Evolutionary conservation across 2,113 vertebrate species (phyloP).

Genomic region (Edolisoma coerulescens): DNA sequence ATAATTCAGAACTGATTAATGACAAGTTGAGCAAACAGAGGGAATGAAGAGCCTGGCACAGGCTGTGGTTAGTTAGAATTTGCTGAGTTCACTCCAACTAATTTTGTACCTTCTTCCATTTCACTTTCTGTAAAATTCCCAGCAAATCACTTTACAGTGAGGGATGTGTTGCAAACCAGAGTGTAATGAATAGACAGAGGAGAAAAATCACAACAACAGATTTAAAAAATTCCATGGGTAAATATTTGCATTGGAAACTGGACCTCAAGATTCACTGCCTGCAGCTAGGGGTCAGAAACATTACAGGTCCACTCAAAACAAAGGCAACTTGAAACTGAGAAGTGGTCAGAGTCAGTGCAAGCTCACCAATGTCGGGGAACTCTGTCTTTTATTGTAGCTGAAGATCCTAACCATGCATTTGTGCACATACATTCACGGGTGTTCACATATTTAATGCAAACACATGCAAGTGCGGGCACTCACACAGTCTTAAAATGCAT

Average conservation of each 20-base stretch:
- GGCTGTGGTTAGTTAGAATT: background rate
- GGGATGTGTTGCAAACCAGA: background rate
- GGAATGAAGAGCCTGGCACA: background rate
- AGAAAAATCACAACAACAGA: background rate
- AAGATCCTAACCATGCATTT: background rate
- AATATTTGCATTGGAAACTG: slow-evolving; percentile 15
- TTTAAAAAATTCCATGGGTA: background rate
- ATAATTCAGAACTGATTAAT: slow-evolving; percentile 17
- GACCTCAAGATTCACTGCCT: background rate
- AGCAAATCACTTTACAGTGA: background rate
- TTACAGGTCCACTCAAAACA: background rate
- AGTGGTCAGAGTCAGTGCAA: background rate
- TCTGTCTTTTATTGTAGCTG: background rate
- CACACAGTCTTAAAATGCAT: background rate
- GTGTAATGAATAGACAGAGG: background rate
- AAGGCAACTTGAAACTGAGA: background rate
- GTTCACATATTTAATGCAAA: background rate
- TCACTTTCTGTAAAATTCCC: background rate
- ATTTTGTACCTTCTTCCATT: background rate
- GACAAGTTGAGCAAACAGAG: background rate
- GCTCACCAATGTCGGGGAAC: background rate
- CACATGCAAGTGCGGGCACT: background rate
- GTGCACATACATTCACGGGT: background rate
- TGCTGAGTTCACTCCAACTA: background rate
- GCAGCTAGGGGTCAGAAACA: background rate